Conservation (phyloP, 1,140 invertebrate species). For the Caerostris darwini region DNA sequence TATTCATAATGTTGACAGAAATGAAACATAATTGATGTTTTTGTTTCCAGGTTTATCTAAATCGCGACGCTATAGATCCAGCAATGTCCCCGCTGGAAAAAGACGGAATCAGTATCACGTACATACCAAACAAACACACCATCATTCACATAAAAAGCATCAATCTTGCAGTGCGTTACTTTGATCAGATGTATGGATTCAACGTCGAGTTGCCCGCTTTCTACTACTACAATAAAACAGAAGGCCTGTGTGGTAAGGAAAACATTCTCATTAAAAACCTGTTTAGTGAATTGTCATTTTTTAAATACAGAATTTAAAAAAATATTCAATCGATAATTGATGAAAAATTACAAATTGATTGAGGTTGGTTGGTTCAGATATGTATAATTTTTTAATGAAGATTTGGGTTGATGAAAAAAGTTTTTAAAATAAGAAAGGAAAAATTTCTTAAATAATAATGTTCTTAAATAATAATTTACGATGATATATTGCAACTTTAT, state of each 20-base stretch:
- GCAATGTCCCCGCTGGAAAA: constrained; percentile 75
- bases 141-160: constrained; percentile 79
- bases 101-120: constrained; percentile 76
- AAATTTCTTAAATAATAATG: too few relatives aligned
- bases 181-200: constrained; percentile 83
- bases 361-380: too few relatives aligned
- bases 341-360: too few relatives aligned
- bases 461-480: too few relatives aligned
- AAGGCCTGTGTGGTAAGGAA: constrained; percentile 89
- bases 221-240: constrained; percentile 87
- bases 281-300: not conserved
- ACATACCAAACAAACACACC: constrained; percentile 74
- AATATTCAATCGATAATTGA: too few relatives aligned
- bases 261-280: constrained; percentile 18
- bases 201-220: constrained; percentile 87
- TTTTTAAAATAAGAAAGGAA: too few relatives aligned
- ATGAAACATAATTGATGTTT: not conserved
- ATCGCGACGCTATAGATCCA: constrained; percentile 9
- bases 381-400: too few relatives aligned
- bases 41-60: constrained; percentile 35
- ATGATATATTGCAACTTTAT: too few relatives aligned
- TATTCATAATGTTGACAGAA: too few relatives aligned
- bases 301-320: too few relatives aligned
- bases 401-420: too few relatives aligned
- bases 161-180: constrained; percentile 80